A percentile compares a stretch with the other conserved stretches of the same genome.
phyloP scores from a whole-genome alignment of 2,113 vertebrate species.

The Cinclus cinclus region DNA sequence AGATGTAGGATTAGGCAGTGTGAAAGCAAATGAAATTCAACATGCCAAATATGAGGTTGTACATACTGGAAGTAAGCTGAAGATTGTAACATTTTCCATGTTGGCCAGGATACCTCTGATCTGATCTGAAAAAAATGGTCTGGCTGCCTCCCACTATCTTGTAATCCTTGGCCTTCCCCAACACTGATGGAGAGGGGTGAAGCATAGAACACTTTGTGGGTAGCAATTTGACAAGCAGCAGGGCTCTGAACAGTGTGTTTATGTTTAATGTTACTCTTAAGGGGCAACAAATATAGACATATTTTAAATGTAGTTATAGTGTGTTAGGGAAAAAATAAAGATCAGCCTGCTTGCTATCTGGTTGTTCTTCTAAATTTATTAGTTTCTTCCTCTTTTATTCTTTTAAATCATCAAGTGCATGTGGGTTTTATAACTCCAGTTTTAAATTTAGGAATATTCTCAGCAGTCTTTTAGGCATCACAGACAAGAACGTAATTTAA shows the following conservation, averaged over 20 bases:
- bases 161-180: neutral
- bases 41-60: neutral
- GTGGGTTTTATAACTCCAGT: neutral
- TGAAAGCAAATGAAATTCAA: neutral
- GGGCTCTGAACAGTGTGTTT: neutral
- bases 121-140: neutral
- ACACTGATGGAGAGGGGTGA: neutral
- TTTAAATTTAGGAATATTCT: neutral
- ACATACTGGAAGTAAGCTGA: neutral
- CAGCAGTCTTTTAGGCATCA: neutral
- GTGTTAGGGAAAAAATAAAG: neutral
- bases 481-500: neutral
- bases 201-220: neutral
- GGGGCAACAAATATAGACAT: neutral
- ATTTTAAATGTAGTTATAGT: neutral
- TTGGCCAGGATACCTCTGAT: neutral
- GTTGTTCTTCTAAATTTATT: neutral
- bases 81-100: neutral
- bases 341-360: neutral
- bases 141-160: neutral
- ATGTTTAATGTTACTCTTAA: neutral
- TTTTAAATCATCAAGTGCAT: neutral
- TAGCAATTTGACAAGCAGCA: neutral
- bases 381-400: neutral
- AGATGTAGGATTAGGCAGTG: neutral